Evolutionary conservation across 2,113 vertebrate genomes (phyloP).

Genomic region (Zapus hudsonius): DNA sequence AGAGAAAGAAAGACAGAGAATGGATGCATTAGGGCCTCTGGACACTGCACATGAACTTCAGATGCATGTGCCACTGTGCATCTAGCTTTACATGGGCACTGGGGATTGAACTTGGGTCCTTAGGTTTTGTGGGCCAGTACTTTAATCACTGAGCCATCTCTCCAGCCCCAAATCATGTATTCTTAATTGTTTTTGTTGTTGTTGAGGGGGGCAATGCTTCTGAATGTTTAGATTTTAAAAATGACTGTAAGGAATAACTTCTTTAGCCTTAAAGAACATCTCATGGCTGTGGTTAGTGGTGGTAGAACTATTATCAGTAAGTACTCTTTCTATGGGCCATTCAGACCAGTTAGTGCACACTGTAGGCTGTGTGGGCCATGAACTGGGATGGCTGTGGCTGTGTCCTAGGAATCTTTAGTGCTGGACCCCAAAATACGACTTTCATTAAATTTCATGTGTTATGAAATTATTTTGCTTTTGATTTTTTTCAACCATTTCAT

Average conservation of each 20-base stretch:
- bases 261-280: background rate
- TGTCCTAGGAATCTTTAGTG: background rate
- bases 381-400: background rate
- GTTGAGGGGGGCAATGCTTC: too few relatives aligned
- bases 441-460: background rate
- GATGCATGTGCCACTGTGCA: too few relatives aligned
- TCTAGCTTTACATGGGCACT: too few relatives aligned
- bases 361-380: background rate
- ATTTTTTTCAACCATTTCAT: background rate
- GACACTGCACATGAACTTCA: too few relatives aligned
- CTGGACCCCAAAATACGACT: background rate
- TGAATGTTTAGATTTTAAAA: background rate
- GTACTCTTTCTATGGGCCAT: accelerated
- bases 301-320: background rate
- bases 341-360: background rate
- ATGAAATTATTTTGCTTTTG: background rate
- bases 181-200: too few relatives aligned
- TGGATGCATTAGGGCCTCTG: too few relatives aligned
- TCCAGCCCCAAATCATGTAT: too few relatives aligned
- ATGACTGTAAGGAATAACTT: background rate
- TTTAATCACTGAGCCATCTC: too few relatives aligned
- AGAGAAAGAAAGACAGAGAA: too few relatives aligned
- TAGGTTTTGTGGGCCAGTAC: too few relatives aligned
- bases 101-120: too few relatives aligned
- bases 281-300: background rate